A percentile compares a stretch with the other conserved stretches of the same genome.
Conservation (phyloP, 2,113 vertebrate genomes). For the Felis catus region DNA sequence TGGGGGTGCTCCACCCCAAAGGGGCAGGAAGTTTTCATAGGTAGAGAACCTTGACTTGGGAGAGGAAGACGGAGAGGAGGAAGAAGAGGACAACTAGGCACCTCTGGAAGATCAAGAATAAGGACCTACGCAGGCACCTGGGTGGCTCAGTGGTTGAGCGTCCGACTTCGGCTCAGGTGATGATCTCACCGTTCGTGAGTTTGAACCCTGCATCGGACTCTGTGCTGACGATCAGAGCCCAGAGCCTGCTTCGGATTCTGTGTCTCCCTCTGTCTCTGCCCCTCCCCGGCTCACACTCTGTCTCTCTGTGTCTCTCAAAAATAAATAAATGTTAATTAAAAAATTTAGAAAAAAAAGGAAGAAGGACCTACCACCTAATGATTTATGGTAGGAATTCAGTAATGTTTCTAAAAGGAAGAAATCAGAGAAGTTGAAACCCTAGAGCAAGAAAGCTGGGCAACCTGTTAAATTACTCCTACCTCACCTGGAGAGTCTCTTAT, state of each 20-base stretch:
- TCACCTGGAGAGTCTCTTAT: background rate
- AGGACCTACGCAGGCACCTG: background rate
- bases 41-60: background rate
- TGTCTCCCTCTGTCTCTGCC: too few relatives aligned
- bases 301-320: too few relatives aligned
- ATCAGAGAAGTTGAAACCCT: background rate
- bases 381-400: background rate
- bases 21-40: background rate
- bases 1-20: background rate
- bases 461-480: background rate
- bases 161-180: too few relatives aligned
- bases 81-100: background rate
- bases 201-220: too few relatives aligned
- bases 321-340: too few relatives aligned
- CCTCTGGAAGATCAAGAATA: background rate
- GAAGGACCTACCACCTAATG: background rate
- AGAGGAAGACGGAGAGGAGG: background rate
- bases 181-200: too few relatives aligned
- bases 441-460: background rate
- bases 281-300: too few relatives aligned
- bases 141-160: too few relatives aligned
- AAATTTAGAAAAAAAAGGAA: background rate
- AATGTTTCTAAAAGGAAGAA: slow-evolving; percentile 22
- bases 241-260: too few relatives aligned
- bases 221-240: too few relatives aligned